Conservation (phyloP, 2,113 vertebrate species). For the Columbina picui region DNA sequence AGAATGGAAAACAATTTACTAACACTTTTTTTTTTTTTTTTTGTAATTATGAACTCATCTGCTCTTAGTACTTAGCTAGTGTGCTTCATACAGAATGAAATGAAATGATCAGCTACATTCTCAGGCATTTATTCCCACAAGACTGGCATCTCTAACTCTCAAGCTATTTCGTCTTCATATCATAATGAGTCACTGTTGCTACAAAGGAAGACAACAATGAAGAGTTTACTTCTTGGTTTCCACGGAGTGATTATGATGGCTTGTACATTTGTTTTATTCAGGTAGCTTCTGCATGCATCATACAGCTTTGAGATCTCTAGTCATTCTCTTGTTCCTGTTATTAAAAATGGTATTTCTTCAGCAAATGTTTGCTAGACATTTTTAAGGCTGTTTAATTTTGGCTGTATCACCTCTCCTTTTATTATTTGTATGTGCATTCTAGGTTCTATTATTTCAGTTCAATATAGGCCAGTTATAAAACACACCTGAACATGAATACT, state of each 20-base stretch:
- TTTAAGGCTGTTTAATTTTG: neutral
- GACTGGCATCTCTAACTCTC: neutral
- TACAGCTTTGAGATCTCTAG: neutral
- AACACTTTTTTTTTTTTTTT: neutral
- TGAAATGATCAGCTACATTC: neutral
- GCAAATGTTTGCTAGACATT: neutral
- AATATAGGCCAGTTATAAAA: neutral
- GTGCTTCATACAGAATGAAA: slow-evolving; percentile 8
- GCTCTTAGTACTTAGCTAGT: neutral
- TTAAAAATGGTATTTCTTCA: neutral
- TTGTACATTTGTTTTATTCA: neutral
- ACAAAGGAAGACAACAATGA: neutral
- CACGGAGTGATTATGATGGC: neutral
- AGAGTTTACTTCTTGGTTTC: neutral
- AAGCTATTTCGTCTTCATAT: neutral
- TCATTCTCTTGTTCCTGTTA: neutral
- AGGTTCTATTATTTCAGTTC: neutral
- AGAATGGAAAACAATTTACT: slow-evolving; percentile 10
- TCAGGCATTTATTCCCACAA: neutral
- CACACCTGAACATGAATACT: neutral
- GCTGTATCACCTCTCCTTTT: neutral
- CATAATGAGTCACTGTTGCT: neutral
- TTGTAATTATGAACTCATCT: neutral
- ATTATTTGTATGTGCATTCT: neutral
- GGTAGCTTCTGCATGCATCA: neutral